Percentiles rank a stretch among this genome's conserved stretches.
Conservation (phyloP, 2,888 invertebrate species). For the Drosophila basisetae region DNA sequence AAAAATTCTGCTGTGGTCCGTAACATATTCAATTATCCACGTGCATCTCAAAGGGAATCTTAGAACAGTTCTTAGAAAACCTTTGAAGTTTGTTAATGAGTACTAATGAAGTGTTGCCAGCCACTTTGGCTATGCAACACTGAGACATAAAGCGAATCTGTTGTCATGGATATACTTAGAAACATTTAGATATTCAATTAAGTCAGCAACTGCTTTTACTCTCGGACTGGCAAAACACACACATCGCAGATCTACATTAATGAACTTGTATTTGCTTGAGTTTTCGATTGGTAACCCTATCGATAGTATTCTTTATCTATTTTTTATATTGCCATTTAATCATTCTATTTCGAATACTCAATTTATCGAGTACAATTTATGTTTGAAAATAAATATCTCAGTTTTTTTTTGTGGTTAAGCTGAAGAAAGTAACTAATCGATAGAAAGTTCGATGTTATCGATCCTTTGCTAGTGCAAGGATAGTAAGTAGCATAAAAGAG, state of each 20-base stretch:
- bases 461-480: background rate
- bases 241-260: background rate
- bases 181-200: background rate
- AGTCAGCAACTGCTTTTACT: background rate
- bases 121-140: background rate
- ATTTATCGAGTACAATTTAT: background rate
- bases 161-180: background rate
- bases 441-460: background rate
- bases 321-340: background rate
- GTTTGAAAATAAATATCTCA: background rate
- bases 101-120: background rate
- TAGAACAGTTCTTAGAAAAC: background rate
- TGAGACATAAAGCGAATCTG: background rate
- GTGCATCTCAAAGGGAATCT: conserved; percentile 4
- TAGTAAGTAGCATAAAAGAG: background rate
- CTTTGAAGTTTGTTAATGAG: background rate
- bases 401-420: background rate
- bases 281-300: background rate
- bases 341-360: background rate
- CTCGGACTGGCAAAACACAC: background rate
- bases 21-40: background rate
- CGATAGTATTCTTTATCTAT: background rate
- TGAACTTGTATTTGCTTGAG: background rate
- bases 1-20: background rate
- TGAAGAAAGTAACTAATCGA: background rate